Conservation (phyloP, 2,797 vertebrate species). For the Hippoglossus hippoglossus region DNA sequence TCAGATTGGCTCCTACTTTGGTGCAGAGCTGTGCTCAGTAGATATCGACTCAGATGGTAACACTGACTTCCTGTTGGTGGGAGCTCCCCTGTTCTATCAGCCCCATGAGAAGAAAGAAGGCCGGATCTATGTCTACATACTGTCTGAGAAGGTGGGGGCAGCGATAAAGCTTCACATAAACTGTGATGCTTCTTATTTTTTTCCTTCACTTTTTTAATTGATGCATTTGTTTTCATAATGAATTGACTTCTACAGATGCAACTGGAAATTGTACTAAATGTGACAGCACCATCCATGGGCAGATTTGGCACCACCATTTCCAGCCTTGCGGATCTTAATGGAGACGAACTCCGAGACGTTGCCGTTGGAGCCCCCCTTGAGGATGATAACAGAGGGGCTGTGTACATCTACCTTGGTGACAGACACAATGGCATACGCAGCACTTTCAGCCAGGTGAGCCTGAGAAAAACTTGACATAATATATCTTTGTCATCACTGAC, state of each 20-base stretch:
- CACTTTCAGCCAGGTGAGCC: conserved; percentile 83
- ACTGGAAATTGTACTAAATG: conserved; percentile 29
- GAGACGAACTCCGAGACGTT: conserved; percentile 85
- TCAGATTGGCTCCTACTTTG: conserved; percentile 91
- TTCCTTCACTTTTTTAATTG: too few species aligned
- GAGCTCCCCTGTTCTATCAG: conserved; percentile 83
- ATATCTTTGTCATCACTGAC: background rate
- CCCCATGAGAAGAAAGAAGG: conserved; percentile 81
- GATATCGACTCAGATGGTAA: conserved; percentile 82
- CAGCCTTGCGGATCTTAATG: conserved; percentile 86
- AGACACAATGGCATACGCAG: conserved; percentile 62
- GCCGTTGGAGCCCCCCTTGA: conserved; percentile 91
- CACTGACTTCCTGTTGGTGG: conserved; percentile 87
- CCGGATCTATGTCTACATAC: conserved; percentile 80
- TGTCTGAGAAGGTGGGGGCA: conserved; percentile 70
- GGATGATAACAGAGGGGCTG: conserved; percentile 79
- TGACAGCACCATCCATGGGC: conserved; percentile 69
- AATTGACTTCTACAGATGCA: conserved; percentile 57
- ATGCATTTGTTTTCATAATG: background rate
- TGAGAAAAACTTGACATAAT: background rate
- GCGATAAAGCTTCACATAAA: background rate
- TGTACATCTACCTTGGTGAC: conserved; percentile 89
- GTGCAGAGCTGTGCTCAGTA: conserved; percentile 84
- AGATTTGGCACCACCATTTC: conserved; percentile 87
- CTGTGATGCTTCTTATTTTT: too few species aligned